A percentile compares a stretch with the other conserved stretches of the same genome.
These are phyloP conservation scores for Bombycilla garrulus DNA, from an alignment of 2,113 vertebrate genomes.

Conservation along the genomic window DNA sequence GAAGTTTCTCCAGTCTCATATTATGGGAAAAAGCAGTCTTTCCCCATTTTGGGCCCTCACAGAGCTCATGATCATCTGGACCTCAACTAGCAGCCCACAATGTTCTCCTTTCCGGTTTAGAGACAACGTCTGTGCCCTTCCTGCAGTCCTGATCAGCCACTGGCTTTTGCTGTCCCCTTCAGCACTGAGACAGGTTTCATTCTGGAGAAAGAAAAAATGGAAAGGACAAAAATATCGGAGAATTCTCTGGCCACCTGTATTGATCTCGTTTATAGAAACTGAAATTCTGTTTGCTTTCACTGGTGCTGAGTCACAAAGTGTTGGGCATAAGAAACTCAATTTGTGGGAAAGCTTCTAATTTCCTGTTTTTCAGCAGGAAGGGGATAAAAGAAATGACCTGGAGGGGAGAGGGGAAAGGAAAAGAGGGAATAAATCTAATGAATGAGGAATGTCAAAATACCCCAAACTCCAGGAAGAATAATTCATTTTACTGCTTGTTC, in stretches of 20 bases:
- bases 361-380: slow-evolving; percentile 15
- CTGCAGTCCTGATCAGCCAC: background rate
- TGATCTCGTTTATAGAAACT: background rate
- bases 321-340: background rate
- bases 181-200: background rate
- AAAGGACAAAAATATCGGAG: background rate
- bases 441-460: background rate
- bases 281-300: background rate
- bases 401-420: background rate
- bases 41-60: background rate
- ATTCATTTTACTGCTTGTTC: slow-evolving; percentile 4
- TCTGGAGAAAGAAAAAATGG: background rate
- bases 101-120: rapidly evolving
- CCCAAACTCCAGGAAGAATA: background rate
- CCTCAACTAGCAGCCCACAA: background rate
- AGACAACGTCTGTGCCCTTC: background rate
- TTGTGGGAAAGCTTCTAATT: slow-evolving; percentile 30
- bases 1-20: background rate
- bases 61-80: background rate
- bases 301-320: background rate
- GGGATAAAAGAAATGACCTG: background rate
- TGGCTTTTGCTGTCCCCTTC: background rate
- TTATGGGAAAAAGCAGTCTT: background rate
- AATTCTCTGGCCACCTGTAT: background rate
- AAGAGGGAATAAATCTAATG: background rate